A percentile compares a stretch with the other conserved stretches of the same genome.
These are phyloP conservation scores for Chelonus formosanus DNA, from an alignment of 2,888 invertebrate species.

Conservation along the genomic window DNA sequence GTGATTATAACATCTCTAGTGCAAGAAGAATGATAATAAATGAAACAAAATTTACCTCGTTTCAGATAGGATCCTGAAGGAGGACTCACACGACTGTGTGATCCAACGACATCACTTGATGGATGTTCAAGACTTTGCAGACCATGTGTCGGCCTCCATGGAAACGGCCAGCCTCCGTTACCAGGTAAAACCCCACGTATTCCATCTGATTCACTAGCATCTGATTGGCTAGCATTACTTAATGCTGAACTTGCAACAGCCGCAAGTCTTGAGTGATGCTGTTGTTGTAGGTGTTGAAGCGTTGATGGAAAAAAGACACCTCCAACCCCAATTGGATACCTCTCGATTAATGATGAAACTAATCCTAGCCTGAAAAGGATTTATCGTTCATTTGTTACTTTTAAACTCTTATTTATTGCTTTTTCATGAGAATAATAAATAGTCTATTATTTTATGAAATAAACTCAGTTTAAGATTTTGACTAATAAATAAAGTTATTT, in stretches of 20 bases:
- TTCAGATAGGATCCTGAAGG: slow-evolving; percentile 59
- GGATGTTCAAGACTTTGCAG: slow-evolving; percentile 60
- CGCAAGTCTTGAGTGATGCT: slow-evolving; percentile 58
- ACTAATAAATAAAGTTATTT: too few species aligned
- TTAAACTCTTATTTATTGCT: too few species aligned
- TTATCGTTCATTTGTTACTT: too few species aligned
- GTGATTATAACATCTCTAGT: background rate
- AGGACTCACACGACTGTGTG: slow-evolving; percentile 60
- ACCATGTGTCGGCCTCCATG: slow-evolving; percentile 60
- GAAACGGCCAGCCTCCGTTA: slow-evolving; percentile 61
- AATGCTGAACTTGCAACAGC: slow-evolving; percentile 54
- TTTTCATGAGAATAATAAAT: too few species aligned
- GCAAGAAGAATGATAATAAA: slow-evolving; percentile 12
- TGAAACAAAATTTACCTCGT: slow-evolving; percentile 53
- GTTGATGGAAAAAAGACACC: slow-evolving; percentile 61
- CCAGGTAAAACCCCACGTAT: slow-evolving; percentile 58
- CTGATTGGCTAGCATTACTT: slow-evolving; percentile 56
- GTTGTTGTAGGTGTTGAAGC: slow-evolving; percentile 58
- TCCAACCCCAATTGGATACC: slow-evolving; percentile 60
- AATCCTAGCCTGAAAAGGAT: slow-evolving; percentile 54
- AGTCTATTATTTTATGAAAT: too few species aligned
- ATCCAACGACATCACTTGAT: slow-evolving; percentile 55
- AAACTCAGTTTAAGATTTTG: too few species aligned
- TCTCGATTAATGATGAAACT: slow-evolving; percentile 60
- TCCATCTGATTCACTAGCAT: slow-evolving; percentile 53